phyloP scores from a whole-genome alignment of 2,888 invertebrate species.

The Deilephila elpenor region DNA sequence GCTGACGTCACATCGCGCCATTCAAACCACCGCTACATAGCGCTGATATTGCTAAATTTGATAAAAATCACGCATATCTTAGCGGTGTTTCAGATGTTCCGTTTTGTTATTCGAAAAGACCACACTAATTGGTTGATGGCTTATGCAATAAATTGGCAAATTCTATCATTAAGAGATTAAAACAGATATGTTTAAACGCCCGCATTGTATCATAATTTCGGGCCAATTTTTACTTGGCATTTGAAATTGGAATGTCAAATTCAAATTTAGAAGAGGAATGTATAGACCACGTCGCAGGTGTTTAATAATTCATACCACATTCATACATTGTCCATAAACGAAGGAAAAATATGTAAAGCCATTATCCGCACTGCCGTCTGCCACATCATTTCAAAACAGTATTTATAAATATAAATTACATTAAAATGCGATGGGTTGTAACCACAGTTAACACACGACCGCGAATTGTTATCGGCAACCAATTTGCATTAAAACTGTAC shows the following conservation, averaged over 20 bases:
- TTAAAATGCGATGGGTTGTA: constrained; percentile 2
- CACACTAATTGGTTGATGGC: neutral
- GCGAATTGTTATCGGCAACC: neutral
- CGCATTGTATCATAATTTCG: too few species aligned
- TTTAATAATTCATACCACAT: too few species aligned
- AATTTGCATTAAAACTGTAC: neutral
- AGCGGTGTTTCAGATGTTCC: neutral
- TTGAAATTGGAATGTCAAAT: too few species aligned
- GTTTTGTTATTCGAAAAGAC: neutral
- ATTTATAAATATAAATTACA: neutral
- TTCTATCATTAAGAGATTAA: too few species aligned
- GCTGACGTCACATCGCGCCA: constrained; percentile 25
- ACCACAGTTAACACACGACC: neutral
- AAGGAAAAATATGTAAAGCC: neutral
- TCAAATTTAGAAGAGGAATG: too few species aligned
- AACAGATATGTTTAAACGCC: too few species aligned
- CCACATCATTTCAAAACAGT: neutral
- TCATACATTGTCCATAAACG: neutral
- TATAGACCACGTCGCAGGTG: too few species aligned
- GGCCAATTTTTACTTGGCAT: too few species aligned
- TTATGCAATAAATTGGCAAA: too few species aligned
- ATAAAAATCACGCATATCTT: neutral
- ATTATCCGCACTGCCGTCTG: neutral
- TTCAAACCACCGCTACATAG: neutral
- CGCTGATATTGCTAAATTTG: neutral